Conservation (phyloP, 2,113 vertebrate species). For the Pachypanchax playfairii region DNA sequence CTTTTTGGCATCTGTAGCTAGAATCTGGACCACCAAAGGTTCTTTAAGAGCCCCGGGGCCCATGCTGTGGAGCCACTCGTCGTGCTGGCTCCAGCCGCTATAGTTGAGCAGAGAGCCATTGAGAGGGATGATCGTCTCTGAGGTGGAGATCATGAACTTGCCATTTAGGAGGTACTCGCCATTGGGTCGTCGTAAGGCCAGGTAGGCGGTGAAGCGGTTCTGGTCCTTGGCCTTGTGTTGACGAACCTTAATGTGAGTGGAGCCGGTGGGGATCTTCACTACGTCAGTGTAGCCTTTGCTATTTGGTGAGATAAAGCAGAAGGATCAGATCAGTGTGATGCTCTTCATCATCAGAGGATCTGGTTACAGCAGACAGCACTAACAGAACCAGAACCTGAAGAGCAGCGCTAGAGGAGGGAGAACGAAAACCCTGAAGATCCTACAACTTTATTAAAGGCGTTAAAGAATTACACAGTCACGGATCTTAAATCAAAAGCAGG, state of each 20-base stretch:
- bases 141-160: constrained; percentile 98
- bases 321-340: constrained; percentile 1
- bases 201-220: constrained; percentile 91
- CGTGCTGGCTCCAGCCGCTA: constrained; percentile 95
- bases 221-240: constrained; percentile 95
- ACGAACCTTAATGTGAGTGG: constrained; percentile 95
- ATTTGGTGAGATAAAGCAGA: constrained; percentile 18
- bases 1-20: constrained; percentile 91
- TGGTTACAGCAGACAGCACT: too few relatives aligned
- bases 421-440: too few relatives aligned
- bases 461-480: background rate
- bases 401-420: too few relatives aligned
- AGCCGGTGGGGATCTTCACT: constrained; percentile 92
- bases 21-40: constrained; percentile 88
- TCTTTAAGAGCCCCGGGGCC: constrained; percentile 90
- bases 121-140: constrained; percentile 91
- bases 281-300: constrained; percentile 98
- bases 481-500: background rate
- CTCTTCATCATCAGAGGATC: too few relatives aligned
- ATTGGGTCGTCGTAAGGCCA: constrained; percentile 88
- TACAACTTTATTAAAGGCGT: too few relatives aligned
- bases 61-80: constrained; percentile 93
- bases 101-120: constrained; percentile 96
- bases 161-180: constrained; percentile 95
- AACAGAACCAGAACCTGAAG: too few relatives aligned